These are phyloP conservation scores for Heliconius nattereri DNA, from an alignment of 1,140 invertebrate genomes.

Conservation along the genomic window DNA sequence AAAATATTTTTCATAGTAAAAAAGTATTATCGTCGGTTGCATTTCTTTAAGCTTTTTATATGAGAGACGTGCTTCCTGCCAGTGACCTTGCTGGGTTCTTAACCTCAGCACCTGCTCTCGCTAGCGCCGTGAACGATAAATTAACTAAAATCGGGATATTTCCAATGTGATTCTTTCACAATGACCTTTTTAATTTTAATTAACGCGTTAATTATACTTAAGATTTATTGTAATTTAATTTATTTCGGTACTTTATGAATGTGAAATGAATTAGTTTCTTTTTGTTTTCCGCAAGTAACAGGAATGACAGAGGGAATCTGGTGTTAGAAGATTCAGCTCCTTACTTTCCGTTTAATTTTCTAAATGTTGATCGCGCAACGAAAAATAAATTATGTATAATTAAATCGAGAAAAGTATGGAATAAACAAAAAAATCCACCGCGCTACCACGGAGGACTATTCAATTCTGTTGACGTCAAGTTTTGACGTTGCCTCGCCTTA, in stretches of 20 bases:
- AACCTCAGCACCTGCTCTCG: conserved; percentile 29
- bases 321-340: no score
- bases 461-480: background rate
- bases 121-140: background rate
- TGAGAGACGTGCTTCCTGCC: conserved; percentile 21
- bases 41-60: conserved; percentile 26
- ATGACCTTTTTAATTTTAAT: background rate
- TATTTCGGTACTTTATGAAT: no score
- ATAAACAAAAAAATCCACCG: no score
- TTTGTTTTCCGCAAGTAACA: no score
- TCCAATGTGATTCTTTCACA: background rate
- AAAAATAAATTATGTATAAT: no score
- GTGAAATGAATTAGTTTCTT: no score
- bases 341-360: no score
- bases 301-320: no score
- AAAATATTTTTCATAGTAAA: background rate
- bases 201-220: no score
- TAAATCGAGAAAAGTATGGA: no score
- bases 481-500: background rate
- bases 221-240: no score
- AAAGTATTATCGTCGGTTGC: conserved; percentile 10
- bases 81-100: conserved; percentile 26
- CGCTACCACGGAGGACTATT: background rate
- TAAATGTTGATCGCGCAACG: no score
- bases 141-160: background rate